These are phyloP conservation scores for Danionella dracula DNA, from an alignment of 2,797 vertebrate species.

Conservation along the genomic window DNA sequence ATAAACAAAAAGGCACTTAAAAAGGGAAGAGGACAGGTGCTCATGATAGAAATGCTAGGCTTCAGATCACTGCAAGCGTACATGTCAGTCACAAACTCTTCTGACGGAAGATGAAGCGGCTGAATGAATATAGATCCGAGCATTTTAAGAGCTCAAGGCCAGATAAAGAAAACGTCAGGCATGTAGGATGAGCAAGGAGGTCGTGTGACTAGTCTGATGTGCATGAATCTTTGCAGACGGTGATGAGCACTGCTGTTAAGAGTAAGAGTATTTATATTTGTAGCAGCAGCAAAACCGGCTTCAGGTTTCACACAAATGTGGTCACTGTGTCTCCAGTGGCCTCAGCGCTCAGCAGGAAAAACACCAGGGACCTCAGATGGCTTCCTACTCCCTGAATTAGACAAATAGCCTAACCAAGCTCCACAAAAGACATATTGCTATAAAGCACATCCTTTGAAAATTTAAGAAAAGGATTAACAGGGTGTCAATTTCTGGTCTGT, in stretches of 20 bases:
- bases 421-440: background rate
- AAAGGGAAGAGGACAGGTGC: constrained; percentile 25
- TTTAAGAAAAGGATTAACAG: background rate
- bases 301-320: constrained; percentile 44
- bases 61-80: constrained; percentile 17
- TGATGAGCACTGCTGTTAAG: constrained; percentile 18
- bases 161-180: background rate
- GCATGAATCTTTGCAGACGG: background rate
- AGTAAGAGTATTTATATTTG: constrained; percentile 38
- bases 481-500: too few species aligned
- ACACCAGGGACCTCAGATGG: constrained; percentile 23
- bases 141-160: constrained; percentile 9
- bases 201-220: constrained; percentile 2
- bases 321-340: constrained; percentile 30
- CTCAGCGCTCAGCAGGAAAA: constrained; percentile 28
- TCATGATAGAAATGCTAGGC: constrained; percentile 24
- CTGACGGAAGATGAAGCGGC: background rate
- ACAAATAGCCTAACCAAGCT: constrained; percentile 30
- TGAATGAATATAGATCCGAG: constrained; percentile 5
- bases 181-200: background rate
- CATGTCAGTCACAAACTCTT: constrained; percentile 15
- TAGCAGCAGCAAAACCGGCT: constrained; percentile 25
- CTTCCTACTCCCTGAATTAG: background rate
- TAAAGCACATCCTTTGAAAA: background rate
- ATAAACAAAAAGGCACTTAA: background rate